A percentile compares a stretch with the other conserved stretches of the same genome.
These are phyloP conservation scores for Pterophyllum scalare DNA, from an alignment of 2,113 vertebrate species.

Conservation along the genomic window DNA sequence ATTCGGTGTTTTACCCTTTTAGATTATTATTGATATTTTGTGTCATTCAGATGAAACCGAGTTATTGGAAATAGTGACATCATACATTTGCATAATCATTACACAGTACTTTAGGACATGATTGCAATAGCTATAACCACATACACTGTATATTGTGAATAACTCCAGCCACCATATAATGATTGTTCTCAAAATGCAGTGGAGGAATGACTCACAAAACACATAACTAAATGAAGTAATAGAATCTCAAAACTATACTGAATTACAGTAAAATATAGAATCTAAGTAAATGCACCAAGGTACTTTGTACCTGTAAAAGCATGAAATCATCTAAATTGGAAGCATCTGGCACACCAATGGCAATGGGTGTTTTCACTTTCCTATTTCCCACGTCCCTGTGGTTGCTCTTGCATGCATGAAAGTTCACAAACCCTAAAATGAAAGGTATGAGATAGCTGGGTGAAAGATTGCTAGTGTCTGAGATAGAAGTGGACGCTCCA, in stretches of 20 bases:
- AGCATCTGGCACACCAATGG: slow-evolving; percentile 3
- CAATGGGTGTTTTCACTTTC: slow-evolving; percentile 49
- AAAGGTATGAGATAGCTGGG: slow-evolving; percentile 68
- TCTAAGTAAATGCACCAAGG: background rate
- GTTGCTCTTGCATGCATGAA: slow-evolving; percentile 62
- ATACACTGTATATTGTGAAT: background rate
- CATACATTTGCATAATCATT: too few species aligned
- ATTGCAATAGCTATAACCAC: rapidly evolving
- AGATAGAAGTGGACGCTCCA: slow-evolving; percentile 69
- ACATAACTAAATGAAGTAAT: background rate
- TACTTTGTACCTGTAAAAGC: slow-evolving; percentile 20
- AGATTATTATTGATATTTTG: background rate
- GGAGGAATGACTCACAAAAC: background rate
- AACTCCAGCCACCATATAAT: background rate
- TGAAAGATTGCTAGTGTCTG: slow-evolving; percentile 59
- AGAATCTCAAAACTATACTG: background rate
- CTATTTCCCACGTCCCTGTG: slow-evolving; percentile 50
- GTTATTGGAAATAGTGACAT: background rate
- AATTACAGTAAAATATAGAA: background rate
- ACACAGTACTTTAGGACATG: rapidly evolving
- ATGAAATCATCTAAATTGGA: slow-evolving; percentile 36
- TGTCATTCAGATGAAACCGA: background rate
- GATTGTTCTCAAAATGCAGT: background rate
- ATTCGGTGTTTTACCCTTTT: background rate
- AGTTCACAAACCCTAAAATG: slow-evolving; percentile 73